Evolutionary conservation across 2,113 vertebrate species (phyloP).

Genomic region (Romanogobio albipinnatus): DNA sequence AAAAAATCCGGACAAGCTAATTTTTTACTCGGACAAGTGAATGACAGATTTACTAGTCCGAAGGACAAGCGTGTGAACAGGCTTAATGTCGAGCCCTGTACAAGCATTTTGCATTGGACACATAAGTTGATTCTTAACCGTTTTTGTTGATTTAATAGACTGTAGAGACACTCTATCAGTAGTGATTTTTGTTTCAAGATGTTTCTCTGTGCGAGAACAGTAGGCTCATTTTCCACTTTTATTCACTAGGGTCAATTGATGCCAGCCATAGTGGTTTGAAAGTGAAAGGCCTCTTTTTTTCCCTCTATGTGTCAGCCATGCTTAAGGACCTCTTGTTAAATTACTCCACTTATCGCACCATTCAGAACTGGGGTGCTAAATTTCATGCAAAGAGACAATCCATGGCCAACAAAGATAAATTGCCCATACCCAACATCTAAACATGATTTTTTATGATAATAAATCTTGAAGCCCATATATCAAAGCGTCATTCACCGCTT

Average conservation of each 20-base stretch:
- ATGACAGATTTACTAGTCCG: too few species aligned
- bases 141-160: background rate
- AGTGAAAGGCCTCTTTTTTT: background rate
- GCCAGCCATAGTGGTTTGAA: background rate
- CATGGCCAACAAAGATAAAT: constrained; percentile 34
- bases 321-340: background rate
- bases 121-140: background rate
- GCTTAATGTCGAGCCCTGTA: too few species aligned
- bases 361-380: background rate
- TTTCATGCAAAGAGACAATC: constrained; percentile 15
- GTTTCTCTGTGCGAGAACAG: constrained; percentile 3
- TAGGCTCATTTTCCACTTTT: background rate
- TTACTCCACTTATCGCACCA: background rate
- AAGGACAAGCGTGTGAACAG: too few species aligned
- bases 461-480: constrained; percentile 20
- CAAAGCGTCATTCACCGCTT: constrained; percentile 22
- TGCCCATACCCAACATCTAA: background rate
- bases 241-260: background rate
- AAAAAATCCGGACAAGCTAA: too few species aligned
- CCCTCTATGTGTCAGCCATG: background rate
- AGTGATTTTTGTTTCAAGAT: background rate
- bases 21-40: too few species aligned
- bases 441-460: constrained; percentile 22
- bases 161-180: background rate
- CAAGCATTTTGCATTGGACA: background rate